phyloP scores from a whole-genome alignment of 2,888 invertebrate genomes.

The Lamellibrachia satsuma region DNA sequence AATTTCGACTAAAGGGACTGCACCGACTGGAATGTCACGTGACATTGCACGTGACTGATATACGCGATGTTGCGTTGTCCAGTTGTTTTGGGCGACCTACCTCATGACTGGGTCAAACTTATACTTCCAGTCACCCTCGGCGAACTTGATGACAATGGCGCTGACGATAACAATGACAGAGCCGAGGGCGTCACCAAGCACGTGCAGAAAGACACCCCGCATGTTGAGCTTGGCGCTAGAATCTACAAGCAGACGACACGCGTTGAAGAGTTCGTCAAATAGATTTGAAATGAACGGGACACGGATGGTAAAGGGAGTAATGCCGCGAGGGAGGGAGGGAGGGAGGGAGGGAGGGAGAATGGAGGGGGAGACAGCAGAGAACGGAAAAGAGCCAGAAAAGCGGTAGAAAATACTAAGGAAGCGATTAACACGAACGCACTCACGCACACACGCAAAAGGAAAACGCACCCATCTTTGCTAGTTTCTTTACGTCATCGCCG shows the following conservation, averaged over 20 bases:
- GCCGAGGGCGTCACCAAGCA: constrained; percentile 95
- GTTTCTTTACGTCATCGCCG: background rate
- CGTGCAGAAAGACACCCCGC: constrained; percentile 99
- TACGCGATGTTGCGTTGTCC: background rate
- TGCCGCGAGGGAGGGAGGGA: no score
- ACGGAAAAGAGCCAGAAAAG: no score
- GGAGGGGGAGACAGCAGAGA: background rate
- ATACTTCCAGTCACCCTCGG: constrained; percentile 73
- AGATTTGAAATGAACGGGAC: background rate
- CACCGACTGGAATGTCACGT: no score
- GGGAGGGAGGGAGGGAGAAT: no score
- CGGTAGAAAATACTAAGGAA: no score
- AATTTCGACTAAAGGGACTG: no score
- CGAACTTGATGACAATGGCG: constrained; percentile 76
- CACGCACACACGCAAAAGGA: background rate
- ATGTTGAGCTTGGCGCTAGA: constrained; percentile 87
- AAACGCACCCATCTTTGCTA: background rate
- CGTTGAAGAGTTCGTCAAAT: no score
- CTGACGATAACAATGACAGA: constrained; percentile 90
- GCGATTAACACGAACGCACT: constrained; percentile 20
- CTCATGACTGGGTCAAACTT: constrained; percentile 93
- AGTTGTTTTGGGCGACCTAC: constrained; percentile 47
- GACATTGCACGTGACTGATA: no score
- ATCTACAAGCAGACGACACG: background rate
- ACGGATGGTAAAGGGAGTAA: no score